Conservation (phyloP, 2,888 invertebrate genomes). For the Melieria crassipennis region DNA sequence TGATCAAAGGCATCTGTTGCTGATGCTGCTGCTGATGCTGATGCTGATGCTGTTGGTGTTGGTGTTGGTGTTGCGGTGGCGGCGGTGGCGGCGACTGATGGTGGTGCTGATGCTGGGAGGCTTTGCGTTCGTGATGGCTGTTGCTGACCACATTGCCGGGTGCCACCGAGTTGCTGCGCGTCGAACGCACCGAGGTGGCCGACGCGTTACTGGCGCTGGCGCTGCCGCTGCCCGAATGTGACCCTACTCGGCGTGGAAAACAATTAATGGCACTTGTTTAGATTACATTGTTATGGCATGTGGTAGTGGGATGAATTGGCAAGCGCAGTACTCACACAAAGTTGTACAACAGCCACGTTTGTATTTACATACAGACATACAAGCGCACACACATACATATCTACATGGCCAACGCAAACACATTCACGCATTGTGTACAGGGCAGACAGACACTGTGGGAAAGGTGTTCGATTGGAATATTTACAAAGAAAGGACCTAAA, state of each 20-base stretch:
- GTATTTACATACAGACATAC: background rate
- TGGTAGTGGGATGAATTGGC: background rate
- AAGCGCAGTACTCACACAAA: background rate
- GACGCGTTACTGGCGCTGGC: constrained; percentile 79
- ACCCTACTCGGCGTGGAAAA: constrained; percentile 33
- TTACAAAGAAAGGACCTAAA: too few relatives aligned
- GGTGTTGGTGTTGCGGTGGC: constrained; percentile 50
- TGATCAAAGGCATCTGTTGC: constrained; percentile 58
- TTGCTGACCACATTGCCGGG: constrained; percentile 55
- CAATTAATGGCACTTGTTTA: background rate
- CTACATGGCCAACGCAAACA: background rate
- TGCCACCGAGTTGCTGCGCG: constrained; percentile 68
- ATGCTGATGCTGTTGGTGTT: constrained; percentile 43
- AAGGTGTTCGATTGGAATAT: too few relatives aligned
- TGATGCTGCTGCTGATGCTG: constrained; percentile 57
- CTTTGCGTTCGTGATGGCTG: constrained; percentile 49
- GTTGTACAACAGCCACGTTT: constrained; percentile 14
- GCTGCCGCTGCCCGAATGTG: constrained; percentile 76
- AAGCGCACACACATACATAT: background rate
- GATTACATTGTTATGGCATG: background rate
- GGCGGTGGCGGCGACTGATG: constrained; percentile 51
- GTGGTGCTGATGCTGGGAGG: constrained; percentile 44
- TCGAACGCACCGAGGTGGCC: constrained; percentile 77
- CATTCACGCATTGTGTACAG: too few relatives aligned
- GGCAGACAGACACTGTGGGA: too few relatives aligned